Evolutionary conservation across 1,140 invertebrate species (phyloP).

Genomic region (Heliconius hermathena): DNA sequence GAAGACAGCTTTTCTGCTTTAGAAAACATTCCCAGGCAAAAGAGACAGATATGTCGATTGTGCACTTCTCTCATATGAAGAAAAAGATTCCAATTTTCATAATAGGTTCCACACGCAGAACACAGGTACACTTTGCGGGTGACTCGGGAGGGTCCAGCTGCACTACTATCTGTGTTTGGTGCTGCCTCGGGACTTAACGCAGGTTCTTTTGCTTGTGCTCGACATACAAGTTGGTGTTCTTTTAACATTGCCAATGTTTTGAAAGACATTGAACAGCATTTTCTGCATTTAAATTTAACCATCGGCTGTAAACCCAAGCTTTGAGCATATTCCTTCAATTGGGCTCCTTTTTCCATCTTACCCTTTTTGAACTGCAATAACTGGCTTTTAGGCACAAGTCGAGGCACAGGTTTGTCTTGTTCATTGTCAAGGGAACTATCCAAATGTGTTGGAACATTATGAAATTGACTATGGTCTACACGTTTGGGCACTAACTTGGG

Average conservation of each 20-base stretch:
- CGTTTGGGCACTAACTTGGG: conserved; percentile 72
- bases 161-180: conserved; percentile 52
- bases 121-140: conserved; percentile 89
- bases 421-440: conserved; percentile 58
- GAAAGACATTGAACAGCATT: conserved; percentile 84
- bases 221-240: conserved; percentile 84
- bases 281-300: conserved; percentile 86
- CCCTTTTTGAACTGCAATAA: conserved; percentile 71
- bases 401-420: conserved; percentile 70
- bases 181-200: conserved; percentile 66
- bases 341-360: conserved; percentile 70
- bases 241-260: conserved; percentile 83
- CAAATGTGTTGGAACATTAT: conserved; percentile 58
- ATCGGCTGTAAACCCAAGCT: conserved; percentile 86
- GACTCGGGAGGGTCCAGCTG: conserved; percentile 83
- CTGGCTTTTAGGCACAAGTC: conserved; percentile 76
- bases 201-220: conserved; percentile 71
- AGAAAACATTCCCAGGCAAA: conserved; percentile 90
- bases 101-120: conserved; percentile 89
- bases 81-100: conserved; percentile 92
- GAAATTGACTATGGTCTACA: conserved; percentile 61
- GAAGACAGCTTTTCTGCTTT: conserved; percentile 88
- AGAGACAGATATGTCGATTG: conserved; percentile 89
- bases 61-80: conserved; percentile 90
- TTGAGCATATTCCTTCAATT: conserved; percentile 84